Conservation (phyloP, 1,140 invertebrate genomes). For the Pygmarrhopalites habei region DNA sequence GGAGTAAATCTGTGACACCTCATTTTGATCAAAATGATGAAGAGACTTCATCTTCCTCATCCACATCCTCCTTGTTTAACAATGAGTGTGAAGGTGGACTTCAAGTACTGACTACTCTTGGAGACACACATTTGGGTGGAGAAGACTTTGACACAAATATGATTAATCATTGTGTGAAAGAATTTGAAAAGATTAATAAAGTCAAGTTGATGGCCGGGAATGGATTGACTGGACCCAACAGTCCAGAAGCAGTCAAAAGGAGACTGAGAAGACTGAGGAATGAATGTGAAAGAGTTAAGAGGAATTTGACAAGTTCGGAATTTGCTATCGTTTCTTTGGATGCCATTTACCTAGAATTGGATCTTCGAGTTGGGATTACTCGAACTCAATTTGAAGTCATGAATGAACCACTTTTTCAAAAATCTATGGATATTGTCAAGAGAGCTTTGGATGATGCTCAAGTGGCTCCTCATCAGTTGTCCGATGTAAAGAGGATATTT, state of each 20-base stretch:
- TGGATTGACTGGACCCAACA: not conserved
- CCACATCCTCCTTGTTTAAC: constrained; percentile 45
- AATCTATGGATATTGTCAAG: constrained; percentile 56
- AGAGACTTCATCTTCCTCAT: too few relatives aligned
- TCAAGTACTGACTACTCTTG: constrained; percentile 59
- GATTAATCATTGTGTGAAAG: constrained; percentile 56
- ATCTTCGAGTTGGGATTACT: constrained; percentile 11
- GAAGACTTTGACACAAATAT: constrained; percentile 56
- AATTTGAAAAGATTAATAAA: not conserved
- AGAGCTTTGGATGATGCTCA: constrained; percentile 53
- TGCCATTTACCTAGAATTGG: constrained; percentile 2
- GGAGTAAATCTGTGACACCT: too few relatives aligned
- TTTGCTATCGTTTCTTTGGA: constrained; percentile 25
- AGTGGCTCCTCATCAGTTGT: too few relatives aligned
- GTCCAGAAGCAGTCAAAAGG: not conserved
- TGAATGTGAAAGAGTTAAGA: constrained; percentile 25
- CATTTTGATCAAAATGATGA: too few relatives aligned
- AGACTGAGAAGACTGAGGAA: constrained; percentile 7
- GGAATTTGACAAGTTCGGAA: constrained; percentile 4
- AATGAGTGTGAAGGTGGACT: constrained; percentile 34
- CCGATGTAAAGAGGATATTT: too few relatives aligned
- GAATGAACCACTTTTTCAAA: constrained; percentile 44
- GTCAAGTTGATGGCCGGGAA: not conserved
- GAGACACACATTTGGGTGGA: constrained; percentile 50
- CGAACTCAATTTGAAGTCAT: constrained; percentile 22